These are phyloP conservation scores for Uromys caudimaculatus DNA, from an alignment of 2,797 vertebrate genomes.

Conservation along the genomic window DNA sequence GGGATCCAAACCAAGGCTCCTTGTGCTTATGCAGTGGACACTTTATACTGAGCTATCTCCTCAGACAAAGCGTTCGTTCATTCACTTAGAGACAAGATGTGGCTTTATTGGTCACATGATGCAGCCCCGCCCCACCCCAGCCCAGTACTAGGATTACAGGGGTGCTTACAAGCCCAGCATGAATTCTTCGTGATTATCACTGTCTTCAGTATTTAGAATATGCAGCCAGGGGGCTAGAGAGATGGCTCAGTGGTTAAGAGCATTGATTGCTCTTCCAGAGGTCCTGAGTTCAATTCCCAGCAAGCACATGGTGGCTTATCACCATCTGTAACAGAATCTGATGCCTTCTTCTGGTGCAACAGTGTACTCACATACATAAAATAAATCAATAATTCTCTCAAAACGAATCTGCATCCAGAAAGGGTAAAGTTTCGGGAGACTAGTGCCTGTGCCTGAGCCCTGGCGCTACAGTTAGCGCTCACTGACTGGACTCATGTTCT, in stretches of 20 bases:
- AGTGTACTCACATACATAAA: too few relatives aligned
- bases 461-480: background rate
- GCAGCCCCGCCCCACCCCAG: background rate
- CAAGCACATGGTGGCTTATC: too few relatives aligned
- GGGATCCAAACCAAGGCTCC: background rate
- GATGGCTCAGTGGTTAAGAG: too few relatives aligned
- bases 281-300: too few relatives aligned
- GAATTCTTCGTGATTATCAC: background rate
- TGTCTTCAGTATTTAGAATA: background rate
- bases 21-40: background rate
- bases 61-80: too few relatives aligned
- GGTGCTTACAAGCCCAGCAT: background rate
- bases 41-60: background rate
- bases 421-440: background rate
- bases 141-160: background rate
- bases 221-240: background rate
- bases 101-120: too few relatives aligned
- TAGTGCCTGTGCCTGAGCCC: background rate
- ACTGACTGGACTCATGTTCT: background rate
- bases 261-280: too few relatives aligned
- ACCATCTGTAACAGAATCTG: too few relatives aligned
- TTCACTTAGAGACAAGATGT: background rate
- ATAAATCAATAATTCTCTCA: too few relatives aligned
- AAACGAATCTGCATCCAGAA: background rate
- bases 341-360: too few relatives aligned